These are phyloP conservation scores for Syritta pipiens DNA, from an alignment of 2,888 invertebrate species.

Conservation along the genomic window DNA sequence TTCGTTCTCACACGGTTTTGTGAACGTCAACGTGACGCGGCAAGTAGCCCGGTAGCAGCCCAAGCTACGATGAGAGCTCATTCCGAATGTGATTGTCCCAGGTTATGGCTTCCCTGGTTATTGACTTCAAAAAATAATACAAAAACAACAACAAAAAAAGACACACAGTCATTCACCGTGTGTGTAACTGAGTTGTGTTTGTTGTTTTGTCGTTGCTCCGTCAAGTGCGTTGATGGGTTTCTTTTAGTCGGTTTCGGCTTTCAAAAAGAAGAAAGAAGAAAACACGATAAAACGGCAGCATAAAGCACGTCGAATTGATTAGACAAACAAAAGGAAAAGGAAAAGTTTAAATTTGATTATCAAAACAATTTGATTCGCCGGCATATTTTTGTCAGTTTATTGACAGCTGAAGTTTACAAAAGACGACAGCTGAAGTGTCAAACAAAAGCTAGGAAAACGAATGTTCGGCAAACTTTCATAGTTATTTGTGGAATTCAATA, in stretches of 20 bases:
- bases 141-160: constrained; percentile 16
- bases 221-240: constrained; percentile 56
- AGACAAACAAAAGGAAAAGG: constrained; percentile 10
- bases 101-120: constrained; percentile 60
- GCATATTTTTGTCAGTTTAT: too few species aligned
- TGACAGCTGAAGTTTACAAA: too few species aligned
- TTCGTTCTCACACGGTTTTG: constrained; percentile 35
- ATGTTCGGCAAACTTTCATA: too few species aligned
- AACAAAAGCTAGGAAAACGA: too few species aligned
- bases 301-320: constrained; percentile 39
- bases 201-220: constrained; percentile 21
- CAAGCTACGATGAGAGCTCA: constrained; percentile 25
- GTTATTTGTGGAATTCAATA: too few species aligned
- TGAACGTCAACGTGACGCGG: constrained; percentile 36
- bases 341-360: too few species aligned
- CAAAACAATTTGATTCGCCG: too few species aligned
- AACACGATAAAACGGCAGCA: constrained; percentile 7
- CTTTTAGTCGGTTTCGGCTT: constrained; percentile 47
- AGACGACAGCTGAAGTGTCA: too few species aligned
- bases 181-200: constrained; percentile 1
- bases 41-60: constrained; percentile 32
- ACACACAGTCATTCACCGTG: background rate
- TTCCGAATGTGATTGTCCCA: constrained; percentile 54
- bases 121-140: constrained; percentile 53
- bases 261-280: constrained; percentile 27